Conservation (phyloP, 2,113 vertebrate genomes). For the Psilopsiagon aymara region DNA sequence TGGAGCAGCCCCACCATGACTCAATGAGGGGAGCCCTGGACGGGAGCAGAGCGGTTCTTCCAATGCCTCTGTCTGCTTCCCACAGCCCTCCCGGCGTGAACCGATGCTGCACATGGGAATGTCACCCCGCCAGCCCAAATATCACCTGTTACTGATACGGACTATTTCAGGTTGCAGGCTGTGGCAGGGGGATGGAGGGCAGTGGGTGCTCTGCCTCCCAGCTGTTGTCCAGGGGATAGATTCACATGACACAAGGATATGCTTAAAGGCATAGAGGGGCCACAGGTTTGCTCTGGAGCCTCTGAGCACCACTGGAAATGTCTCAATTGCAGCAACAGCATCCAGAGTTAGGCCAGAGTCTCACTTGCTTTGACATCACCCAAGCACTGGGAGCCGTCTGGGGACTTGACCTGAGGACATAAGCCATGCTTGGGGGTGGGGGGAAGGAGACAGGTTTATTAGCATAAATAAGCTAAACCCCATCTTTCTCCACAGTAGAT, state of each 20-base stretch:
- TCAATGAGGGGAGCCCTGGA: not conserved
- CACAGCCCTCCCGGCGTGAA: accelerated
- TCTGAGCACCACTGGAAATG: not conserved
- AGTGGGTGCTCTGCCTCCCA: not conserved
- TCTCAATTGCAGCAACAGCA: not conserved
- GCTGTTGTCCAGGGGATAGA: not conserved
- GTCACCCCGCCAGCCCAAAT: not conserved
- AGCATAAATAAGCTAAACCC: conserved; percentile 29
- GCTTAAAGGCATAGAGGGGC: accelerated
- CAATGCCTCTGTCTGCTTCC: not conserved
- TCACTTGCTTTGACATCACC: not conserved
- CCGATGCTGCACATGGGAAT: accelerated
- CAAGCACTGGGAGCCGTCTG: not conserved
- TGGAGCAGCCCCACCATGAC: not conserved
- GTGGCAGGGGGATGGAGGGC: not conserved
- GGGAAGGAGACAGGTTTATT: not conserved
- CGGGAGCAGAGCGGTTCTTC: not conserved
- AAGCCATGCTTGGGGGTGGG: not conserved
- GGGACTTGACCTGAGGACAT: not conserved
- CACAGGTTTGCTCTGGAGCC: accelerated
- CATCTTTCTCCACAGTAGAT: conserved; percentile 9
- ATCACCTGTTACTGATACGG: not conserved
- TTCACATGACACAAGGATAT: not conserved
- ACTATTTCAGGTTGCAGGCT: not conserved
- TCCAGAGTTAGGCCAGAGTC: not conserved